Evolutionary conservation across 2,888 invertebrate species (phyloP), one percentile per base, ranked within the genome.

Genomic region (Tryphoninae sp.): DNA sequence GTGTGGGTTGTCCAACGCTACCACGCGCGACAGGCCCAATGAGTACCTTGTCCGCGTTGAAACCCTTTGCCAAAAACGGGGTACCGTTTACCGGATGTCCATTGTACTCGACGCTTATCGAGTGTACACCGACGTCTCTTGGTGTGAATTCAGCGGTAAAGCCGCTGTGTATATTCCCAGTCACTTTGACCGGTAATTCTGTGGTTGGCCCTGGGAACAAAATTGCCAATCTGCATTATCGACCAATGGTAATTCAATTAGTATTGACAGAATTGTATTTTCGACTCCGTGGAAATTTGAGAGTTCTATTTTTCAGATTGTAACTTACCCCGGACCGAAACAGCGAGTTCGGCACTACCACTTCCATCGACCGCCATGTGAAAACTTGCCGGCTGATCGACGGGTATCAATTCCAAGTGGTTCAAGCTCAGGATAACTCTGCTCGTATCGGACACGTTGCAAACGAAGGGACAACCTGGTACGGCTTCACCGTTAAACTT

Each of bases 401-500:
- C 96, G 1, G 98, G 96, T 86, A 98, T 95, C 86, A 98, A 92
- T 93, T 98, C 98, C 86, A 96, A 93, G 89, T 96, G 96, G 83
- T 94, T 93, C 58, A 96, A 92, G 88, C 95, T 96, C 67, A 96
- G 93, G 64, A 95, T 95, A 72, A 96, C 96, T 85, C 96, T 93
- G 87, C 96, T 95, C 49, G 96, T 96, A 89, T 96, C 96, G 0
- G 96, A 95, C 11, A 96, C 96, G 84, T 97, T 95, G 89, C 97
- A 97, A 58, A 97, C 95, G 87, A 98, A 97, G 7, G 98, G 98
- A 88, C 98, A 98, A 84, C 97, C 97, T 81, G 96, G 95, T 40
- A 98, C 97, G 26, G 97, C 97, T 92, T 98, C 98, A 67, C 97
- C 97, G 91, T 98, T 98, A 92, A 98, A 98, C 93, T 97, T 98